Base-by-base conservation (phyloP, 2,113 vertebrate species). In the Erinaceus europaeus region DNA sequence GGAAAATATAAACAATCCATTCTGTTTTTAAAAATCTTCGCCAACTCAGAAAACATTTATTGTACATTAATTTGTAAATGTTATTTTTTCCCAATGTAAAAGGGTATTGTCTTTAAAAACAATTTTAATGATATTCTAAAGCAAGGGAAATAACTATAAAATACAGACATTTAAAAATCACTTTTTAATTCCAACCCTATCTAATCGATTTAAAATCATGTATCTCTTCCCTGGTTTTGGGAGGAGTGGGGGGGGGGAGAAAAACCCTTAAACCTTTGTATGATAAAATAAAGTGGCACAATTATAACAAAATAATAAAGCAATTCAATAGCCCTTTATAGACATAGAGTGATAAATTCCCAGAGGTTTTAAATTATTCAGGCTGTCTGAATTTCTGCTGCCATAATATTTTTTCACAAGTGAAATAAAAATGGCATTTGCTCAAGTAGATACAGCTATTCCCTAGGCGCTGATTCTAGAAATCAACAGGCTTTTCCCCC, bases 401-500 rank as follows among this genome's bases (percentile, higher is more conserved):
- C 53, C 69, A 79, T 44, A 81, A n/a, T 65, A 62, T 59, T 67
- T 53, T 40, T 32, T 73, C 18, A 0, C 38, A 77, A 81, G 44
- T 36, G 42, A 21, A 84, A 65, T 87, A 81, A 62, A 91, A 84
- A 86, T 79, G 81, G 40, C 86, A 84, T 82, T 86, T 80, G 79
- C 40, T 83, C 80, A 34, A 5, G 5, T 52, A 64, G 50, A 68
- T 73, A 55, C 64, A 83, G 62, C 73, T 77, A n/a, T 86, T 93
- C 64, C 27, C 76, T 71, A 23, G 48, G 18, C 82, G 59, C 20
- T 85, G 48, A 36, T 78, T 91, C 89, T 89, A 87, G 89, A 83
- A 93, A 92, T 77, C 95, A 96, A 95, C 94, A 96, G 92, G 94
- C 92, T 59, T 93, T 72, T 3, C 20, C 69, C 44, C 34, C 29